These are phyloP conservation scores for Entelurus aequoreus DNA, from an alignment of 2,113 vertebrate genomes.

Conservation along the genomic window DNA sequence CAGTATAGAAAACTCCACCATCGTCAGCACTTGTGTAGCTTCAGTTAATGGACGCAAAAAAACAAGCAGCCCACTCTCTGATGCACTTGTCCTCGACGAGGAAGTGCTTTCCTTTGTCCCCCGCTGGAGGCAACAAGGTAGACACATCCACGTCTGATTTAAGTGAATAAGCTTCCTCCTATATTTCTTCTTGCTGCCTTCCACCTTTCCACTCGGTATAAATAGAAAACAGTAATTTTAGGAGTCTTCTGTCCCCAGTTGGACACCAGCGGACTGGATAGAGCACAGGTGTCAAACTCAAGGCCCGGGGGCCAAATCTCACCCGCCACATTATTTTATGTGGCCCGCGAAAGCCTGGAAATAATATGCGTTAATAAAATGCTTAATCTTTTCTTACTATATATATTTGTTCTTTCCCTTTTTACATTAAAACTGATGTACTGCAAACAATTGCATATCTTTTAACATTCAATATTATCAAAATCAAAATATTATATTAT, in stretches of 20 bases:
- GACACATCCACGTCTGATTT: neutral
- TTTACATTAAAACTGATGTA: too few species aligned
- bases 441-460: too few species aligned
- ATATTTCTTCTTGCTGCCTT: conserved; percentile 9
- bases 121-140: conserved; percentile 17
- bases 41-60: conserved; percentile 52
- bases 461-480: too few species aligned
- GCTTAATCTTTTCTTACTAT: too few species aligned
- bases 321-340: too few species aligned
- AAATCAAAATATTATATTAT: too few species aligned
- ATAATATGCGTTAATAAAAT: too few species aligned
- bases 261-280: conserved; percentile 19
- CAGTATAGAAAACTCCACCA: conserved; percentile 42
- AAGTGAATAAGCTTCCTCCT: conserved; percentile 33
- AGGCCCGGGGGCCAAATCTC: too few species aligned
- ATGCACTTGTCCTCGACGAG: conserved; percentile 30
- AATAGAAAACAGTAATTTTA: conserved; percentile 16
- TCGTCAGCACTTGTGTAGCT: conserved; percentile 54
- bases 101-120: conserved; percentile 56
- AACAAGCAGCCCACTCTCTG: conserved; percentile 33
- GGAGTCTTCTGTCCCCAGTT: conserved; percentile 1
- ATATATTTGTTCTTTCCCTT: too few species aligned
- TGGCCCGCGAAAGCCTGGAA: too few species aligned
- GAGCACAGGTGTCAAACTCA: neutral
- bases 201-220: conserved; percentile 31